Conservation (phyloP, 2,113 vertebrate genomes). For the Crotophaga sulcirostris region DNA sequence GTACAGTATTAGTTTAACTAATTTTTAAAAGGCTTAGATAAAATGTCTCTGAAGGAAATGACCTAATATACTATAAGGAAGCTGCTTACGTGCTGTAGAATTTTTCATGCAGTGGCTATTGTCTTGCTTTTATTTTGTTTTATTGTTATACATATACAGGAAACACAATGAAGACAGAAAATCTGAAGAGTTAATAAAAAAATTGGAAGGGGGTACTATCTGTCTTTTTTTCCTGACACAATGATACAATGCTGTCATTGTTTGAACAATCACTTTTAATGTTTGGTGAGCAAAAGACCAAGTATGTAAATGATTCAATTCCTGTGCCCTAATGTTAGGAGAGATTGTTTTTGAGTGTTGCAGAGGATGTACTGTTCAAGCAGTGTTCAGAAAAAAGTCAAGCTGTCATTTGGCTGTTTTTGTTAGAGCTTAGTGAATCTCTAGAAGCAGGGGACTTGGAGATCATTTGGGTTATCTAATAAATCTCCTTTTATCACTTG, state of each 20-base stretch:
- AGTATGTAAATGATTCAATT: slow-evolving; percentile 67
- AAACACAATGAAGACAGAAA: slow-evolving; percentile 49
- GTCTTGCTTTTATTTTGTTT: slow-evolving; percentile 57
- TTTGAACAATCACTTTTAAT: slow-evolving; percentile 55
- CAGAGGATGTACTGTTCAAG: not conserved
- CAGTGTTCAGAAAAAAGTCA: not conserved
- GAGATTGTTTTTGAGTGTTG: slow-evolving; percentile 36
- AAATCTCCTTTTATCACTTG: slow-evolving; percentile 11
- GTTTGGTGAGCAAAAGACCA: slow-evolving; percentile 63
- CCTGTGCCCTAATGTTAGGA: slow-evolving; percentile 33
- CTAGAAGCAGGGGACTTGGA: not conserved
- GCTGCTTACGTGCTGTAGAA: slow-evolving; percentile 33
- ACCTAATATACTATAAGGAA: slow-evolving; percentile 57
- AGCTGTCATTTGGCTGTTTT: not conserved
- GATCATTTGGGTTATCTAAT: slow-evolving; percentile 6
- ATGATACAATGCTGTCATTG: slow-evolving; percentile 62
- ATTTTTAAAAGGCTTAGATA: slow-evolving; percentile 30
- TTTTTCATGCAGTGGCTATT: slow-evolving; percentile 54
- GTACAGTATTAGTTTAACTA: slow-evolving; percentile 17
- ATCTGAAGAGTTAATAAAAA: slow-evolving; percentile 59
- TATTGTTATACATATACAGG: slow-evolving; percentile 43
- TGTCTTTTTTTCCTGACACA: slow-evolving; percentile 61
- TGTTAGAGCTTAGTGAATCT: not conserved
- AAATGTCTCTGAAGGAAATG: slow-evolving; percentile 57
- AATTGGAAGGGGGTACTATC: slow-evolving; percentile 27